These are phyloP conservation scores for Lamellibrachia columna DNA, from an alignment of 2,888 invertebrate genomes.

Conservation along the genomic window DNA sequence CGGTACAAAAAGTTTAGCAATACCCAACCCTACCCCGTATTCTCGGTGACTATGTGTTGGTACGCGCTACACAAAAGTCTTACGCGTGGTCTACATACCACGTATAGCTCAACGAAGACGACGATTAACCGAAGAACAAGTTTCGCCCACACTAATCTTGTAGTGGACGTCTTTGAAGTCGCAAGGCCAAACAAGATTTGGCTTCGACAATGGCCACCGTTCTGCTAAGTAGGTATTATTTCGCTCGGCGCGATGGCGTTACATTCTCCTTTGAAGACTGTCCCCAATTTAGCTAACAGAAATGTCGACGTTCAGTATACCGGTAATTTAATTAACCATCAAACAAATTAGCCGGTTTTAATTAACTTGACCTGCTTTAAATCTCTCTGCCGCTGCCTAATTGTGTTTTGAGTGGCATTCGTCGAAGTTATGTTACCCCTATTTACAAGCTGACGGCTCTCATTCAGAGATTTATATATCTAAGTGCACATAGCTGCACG, in stretches of 20 bases:
- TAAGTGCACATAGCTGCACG: neutral
- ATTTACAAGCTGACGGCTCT: neutral
- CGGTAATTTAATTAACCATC: neutral
- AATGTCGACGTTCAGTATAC: neutral
- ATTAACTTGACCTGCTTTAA: neutral
- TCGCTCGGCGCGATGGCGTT: neutral
- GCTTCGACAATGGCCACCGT: neutral
- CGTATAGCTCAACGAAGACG: neutral
- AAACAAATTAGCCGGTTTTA: neutral
- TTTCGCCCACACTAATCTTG: neutral
- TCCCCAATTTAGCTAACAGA: neutral
- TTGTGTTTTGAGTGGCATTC: neutral
- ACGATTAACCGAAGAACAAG: neutral
- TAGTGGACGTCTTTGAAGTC: neutral
- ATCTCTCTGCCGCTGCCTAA: neutral
- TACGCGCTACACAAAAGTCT: neutral
- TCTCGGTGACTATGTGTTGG: too few relatives aligned
- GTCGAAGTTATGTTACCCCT: neutral
- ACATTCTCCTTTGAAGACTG: neutral
- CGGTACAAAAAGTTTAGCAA: too few relatives aligned
- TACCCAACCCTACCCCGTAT: too few relatives aligned
- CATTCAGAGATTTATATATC: neutral
- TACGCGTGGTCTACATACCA: neutral
- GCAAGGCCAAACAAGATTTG: neutral
- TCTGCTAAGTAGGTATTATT: neutral